These are phyloP conservation scores for Tipula lateralis DNA, from an alignment of 2,888 invertebrate species.

Conservation along the genomic window DNA sequence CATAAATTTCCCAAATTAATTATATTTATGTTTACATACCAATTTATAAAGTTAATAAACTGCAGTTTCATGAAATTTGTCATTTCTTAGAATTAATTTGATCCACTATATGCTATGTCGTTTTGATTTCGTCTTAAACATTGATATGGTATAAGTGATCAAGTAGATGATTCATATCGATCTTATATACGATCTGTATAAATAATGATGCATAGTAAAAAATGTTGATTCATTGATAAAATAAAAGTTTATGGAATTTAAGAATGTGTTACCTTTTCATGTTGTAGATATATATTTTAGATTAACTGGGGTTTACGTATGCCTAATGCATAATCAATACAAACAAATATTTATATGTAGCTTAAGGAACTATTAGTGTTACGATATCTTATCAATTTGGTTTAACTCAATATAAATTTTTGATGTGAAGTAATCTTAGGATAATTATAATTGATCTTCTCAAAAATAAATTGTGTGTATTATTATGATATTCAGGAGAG, in stretches of 20 bases:
- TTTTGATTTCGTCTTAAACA: background rate
- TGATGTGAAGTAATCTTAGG: background rate
- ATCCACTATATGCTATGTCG: background rate
- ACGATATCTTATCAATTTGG: background rate
- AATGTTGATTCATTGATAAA: background rate
- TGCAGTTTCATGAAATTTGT: background rate
- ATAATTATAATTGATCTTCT: no score
- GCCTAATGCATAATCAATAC: background rate
- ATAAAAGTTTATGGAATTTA: background rate
- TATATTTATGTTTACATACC: background rate
- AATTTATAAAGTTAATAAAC: background rate
- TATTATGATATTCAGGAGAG: no score
- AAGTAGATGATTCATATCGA: background rate
- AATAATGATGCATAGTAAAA: background rate
- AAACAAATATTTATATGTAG: background rate
- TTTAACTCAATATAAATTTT: background rate
- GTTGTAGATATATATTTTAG: background rate
- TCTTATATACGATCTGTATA: background rate
- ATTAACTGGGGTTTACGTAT: background rate
- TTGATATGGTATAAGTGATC: background rate
- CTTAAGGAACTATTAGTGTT: background rate
- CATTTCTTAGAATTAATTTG: background rate
- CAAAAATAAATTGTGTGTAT: no score
- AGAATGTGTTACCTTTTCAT: background rate
- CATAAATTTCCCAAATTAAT: background rate